Evolutionary conservation across 2,797 vertebrate species (phyloP), one percentile per base, ranked within the genome.

Genomic region (Enteromius argenteus): DNA sequence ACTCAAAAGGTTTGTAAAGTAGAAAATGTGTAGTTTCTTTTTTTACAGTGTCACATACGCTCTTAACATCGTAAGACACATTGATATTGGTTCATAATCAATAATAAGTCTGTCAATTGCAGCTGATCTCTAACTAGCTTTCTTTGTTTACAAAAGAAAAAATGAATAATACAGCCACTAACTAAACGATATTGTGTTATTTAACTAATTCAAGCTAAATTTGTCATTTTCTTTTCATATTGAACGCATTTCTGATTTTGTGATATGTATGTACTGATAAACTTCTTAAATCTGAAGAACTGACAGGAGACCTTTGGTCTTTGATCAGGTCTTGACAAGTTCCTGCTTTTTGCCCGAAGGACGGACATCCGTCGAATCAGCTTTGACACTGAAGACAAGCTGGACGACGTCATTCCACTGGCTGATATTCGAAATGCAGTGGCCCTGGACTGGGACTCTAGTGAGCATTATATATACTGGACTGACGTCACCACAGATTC

Each of bases 291-390:
- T 88, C 95, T 98, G 97, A 96, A 98, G 93, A 90, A 98, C 97
- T 99, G 97, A 99, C 98, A 98, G 96, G 95, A 98, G 98, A 97
- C 97, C 96, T 98, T 97, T 97, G 97, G 97, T 98, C 98, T 99
- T 99, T 97, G 97, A 99, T 99, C 97, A 99, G 98, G 98, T 99
- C 98, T 99, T 99, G 98, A 99, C 98, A 99, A 99, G 98, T 99
- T 99, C 98, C 98, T 99, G 98, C 98, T 99, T 99, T 99, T 99
- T 99, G 98, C 98, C 96, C 97, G 98, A 99, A 99, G 98, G 98
- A 99, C 99, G 97, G 98, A 99, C 97, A 99, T 99, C 98, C 97
- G 97, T 96, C 98, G 97, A 92, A 96, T 99, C 97, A 99, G 98
- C 96, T 99, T 99, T 68, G 98, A 99, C 93, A 99, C 97, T 0